Base-by-base conservation (phyloP, 1,140 invertebrate genomes). In the Tetragnatha versicolor region DNA sequence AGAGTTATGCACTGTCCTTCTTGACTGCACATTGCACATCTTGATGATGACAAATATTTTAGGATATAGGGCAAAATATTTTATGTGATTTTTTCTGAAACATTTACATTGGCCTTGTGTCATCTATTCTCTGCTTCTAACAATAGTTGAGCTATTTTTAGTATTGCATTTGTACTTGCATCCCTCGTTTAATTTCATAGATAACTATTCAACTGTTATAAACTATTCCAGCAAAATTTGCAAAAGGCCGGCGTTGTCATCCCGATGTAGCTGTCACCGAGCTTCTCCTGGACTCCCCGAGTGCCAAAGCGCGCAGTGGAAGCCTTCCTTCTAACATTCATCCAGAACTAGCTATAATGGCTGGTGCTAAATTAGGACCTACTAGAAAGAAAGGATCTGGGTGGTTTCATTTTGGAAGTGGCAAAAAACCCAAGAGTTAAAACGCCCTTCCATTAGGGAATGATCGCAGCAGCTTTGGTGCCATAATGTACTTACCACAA, bases 321-420 rank as follows among this genome's bases (percentile, higher is more conserved):
- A 83, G 82, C 69, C 70, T 83, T 31, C 82, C 82, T 55, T 82
- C 81, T 5, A 80, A 81, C 61, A 72, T 82, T 35, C 76, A 80
- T 76, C 80, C 78, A 2, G 73, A 72, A 61, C 20, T 81, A 5
- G 66, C 70, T 5, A 60, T 83, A 2, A 75, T 76, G 53, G 68
- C 61, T 66, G 53, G 60, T 77, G 49, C 66, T 63, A 79, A 73
- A 72, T 27, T 72, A 35, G 45, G 55, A 27, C 68, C 68, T 45
- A 78, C 63, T 33, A 81, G 82, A 53, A 82, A 82, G 47, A 81
- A 77, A 14, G 58, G 75, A 39, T 82, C 82, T 3, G 82, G 81
- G 14, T 83, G 82, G 82, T 83, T 83, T 73, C 78, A 81, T 31
- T 81, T 83, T 78, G 82, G 82, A 20, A 82, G 81, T 49, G 79